A percentile compares a stretch with the other conserved stretches of the same genome.
Evolutionary conservation across 1,140 invertebrate genomes (phyloP).

Genomic region (Orchesella cincta): DNA sequence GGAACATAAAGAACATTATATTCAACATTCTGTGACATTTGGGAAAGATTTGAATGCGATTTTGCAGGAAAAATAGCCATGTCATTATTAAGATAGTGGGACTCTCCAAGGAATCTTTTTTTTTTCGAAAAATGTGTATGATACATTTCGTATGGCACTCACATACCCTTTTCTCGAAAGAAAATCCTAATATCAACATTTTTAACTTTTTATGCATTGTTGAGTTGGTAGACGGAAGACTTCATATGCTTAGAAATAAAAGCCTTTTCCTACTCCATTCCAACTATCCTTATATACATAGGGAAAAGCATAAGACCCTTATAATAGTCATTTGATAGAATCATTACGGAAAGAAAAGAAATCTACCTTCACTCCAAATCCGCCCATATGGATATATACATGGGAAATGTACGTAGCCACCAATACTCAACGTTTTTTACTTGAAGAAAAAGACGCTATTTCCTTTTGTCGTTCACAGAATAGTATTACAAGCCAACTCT

Average conservation of each 20-base stretch:
- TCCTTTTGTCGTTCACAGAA: background rate
- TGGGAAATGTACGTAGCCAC: background rate
- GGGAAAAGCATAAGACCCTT: no score
- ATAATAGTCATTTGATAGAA: background rate
- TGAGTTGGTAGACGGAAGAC: background rate
- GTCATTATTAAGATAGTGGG: slow-evolving; percentile 42
- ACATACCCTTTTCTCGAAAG: background rate
- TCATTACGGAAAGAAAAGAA: background rate
- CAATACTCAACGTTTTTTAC: background rate
- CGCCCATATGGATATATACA: background rate
- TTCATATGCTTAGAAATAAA: background rate
- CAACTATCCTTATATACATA: background rate
- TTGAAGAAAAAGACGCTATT: slow-evolving; percentile 21
- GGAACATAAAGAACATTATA: slow-evolving; percentile 40
- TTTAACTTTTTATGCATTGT: slow-evolving; percentile 4
- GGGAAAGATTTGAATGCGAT: slow-evolving; percentile 44
- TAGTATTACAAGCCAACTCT: background rate
- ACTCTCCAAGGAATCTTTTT: slow-evolving; percentile 13
- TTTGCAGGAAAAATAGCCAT: slow-evolving; percentile 41
- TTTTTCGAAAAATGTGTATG: background rate
- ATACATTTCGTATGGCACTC: slow-evolving; percentile 1
- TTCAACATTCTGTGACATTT: slow-evolving; percentile 44
- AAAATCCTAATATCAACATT: background rate
- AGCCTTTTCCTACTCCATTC: background rate
- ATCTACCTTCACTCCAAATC: background rate